A percentile compares a stretch with the other conserved stretches of the same genome.
Conservation (phyloP, 2,113 vertebrate genomes). For the Pipa parva region DNA sequence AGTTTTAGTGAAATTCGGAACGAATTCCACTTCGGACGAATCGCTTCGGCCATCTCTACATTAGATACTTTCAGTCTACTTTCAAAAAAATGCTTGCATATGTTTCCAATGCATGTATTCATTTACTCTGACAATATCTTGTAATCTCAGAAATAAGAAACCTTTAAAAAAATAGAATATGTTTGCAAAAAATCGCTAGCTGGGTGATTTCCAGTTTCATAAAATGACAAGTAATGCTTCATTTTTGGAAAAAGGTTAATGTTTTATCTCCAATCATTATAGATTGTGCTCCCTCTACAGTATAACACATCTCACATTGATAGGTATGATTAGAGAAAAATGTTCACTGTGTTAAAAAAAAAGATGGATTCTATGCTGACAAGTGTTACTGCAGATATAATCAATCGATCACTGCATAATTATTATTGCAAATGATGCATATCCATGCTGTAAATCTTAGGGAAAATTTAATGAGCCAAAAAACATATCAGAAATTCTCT, state of each 20-base stretch:
- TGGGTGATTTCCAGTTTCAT: conserved; percentile 54
- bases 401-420: conserved; percentile 81
- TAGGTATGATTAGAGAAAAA: conserved; percentile 50
- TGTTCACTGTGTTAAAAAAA: conserved; percentile 55
- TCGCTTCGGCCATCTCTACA: too few relatives aligned
- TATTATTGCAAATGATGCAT: conserved; percentile 83
- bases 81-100: too few relatives aligned
- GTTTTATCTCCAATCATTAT: conserved; percentile 53
- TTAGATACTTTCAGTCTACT: too few relatives aligned
- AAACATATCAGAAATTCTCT: conserved; percentile 75
- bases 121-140: conserved; percentile 18
- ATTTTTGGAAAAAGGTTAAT: conserved; percentile 60
- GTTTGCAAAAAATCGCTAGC: conserved; percentile 52
- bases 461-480: conserved; percentile 75
- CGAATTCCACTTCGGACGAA: too few relatives aligned
- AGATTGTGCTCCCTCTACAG: conserved; percentile 53
- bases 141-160: conserved; percentile 37
- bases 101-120: conserved; percentile 14
- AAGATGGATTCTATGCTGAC: conserved; percentile 73
- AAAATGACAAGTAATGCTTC: conserved; percentile 56
- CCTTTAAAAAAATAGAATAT: conserved; percentile 44
- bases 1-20: too few relatives aligned
- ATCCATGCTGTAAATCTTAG: conserved; percentile 72
- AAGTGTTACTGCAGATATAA: conserved; percentile 75
- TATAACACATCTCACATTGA: conserved; percentile 51